These are phyloP conservation scores for Oikopleura vanhoeffeni DNA, from an alignment of 23 tunicate species.

Conservation along the genomic window DNA sequence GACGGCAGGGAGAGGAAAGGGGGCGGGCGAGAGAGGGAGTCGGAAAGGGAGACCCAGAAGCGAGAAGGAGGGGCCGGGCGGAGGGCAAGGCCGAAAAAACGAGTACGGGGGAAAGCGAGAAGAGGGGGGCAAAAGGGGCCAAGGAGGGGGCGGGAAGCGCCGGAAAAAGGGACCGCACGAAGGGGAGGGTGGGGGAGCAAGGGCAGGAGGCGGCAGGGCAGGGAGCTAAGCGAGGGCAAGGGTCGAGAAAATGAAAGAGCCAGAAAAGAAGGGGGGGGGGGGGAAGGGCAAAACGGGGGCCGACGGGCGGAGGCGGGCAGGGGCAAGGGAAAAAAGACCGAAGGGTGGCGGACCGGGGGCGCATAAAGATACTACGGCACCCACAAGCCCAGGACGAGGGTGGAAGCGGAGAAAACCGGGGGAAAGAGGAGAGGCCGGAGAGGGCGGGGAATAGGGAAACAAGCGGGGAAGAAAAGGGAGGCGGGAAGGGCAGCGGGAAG, in stretches of 20 bases:
- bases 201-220: too few species aligned
- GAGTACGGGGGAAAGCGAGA: constrained; percentile 17
- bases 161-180: neutral
- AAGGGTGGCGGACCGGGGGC: too few species aligned
- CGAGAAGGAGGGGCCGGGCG: too few species aligned
- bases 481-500: neutral
- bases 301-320: too few species aligned
- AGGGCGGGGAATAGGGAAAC: neutral
- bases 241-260: too few species aligned
- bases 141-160: neutral
- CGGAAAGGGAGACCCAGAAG: too few species aligned
- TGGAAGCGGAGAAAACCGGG: too few species aligned
- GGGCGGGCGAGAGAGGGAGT: neutral
- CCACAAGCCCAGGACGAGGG: too few species aligned
- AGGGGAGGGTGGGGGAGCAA: neutral
- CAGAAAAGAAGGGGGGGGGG: neutral
- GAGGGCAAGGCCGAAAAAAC: too few species aligned
- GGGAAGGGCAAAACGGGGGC: neutral
- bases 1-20: constrained; percentile 15
- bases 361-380: too few species aligned
- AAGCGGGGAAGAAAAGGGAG: constrained; percentile 17
- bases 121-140: constrained; percentile 15
- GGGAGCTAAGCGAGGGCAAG: too few species aligned
- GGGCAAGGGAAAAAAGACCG: too few species aligned
- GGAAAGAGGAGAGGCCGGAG: neutral